Conservation (phyloP, 2,888 invertebrate genomes). For the Macaria notata region DNA sequence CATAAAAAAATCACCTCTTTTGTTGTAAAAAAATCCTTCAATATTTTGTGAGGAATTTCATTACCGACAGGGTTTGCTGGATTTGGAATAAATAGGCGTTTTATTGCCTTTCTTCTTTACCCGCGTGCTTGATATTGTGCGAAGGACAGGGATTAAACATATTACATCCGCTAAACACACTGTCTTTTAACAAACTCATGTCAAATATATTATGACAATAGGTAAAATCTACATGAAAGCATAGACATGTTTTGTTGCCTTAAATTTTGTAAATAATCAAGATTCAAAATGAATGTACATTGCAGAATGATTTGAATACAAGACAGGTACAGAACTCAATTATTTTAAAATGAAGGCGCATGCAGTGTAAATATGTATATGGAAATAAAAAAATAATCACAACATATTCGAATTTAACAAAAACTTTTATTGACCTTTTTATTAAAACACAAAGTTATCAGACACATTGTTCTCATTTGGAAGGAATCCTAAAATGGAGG, state of each 20-base stretch:
- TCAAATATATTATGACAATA: too few species aligned
- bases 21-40: slow-evolving; percentile 74
- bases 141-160: slow-evolving; percentile 58
- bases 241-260: too few species aligned
- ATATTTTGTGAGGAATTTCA: slow-evolving; percentile 78
- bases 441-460: slow-evolving; percentile 8
- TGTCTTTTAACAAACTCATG: too few species aligned
- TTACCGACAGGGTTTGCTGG: slow-evolving; percentile 70
- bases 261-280: too few species aligned
- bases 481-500: slow-evolving; percentile 48
- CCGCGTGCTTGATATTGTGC: slow-evolving; percentile 61
- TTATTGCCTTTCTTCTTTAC: slow-evolving; percentile 71
- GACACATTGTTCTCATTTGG: slow-evolving; percentile 26
- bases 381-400: background rate
- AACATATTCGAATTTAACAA: background rate
- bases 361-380: too few species aligned
- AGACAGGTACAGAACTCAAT: too few species aligned
- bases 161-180: slow-evolving; percentile 13
- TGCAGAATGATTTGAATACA: too few species aligned
- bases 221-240: too few species aligned
- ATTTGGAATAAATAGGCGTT: slow-evolving; percentile 77
- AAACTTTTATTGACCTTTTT: background rate
- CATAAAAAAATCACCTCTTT: slow-evolving; percentile 68
- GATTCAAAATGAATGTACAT: too few species aligned
- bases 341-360: too few species aligned